phyloP scores from a whole-genome alignment of 2,113 vertebrate species.

The Cynopterus brachyotis region DNA sequence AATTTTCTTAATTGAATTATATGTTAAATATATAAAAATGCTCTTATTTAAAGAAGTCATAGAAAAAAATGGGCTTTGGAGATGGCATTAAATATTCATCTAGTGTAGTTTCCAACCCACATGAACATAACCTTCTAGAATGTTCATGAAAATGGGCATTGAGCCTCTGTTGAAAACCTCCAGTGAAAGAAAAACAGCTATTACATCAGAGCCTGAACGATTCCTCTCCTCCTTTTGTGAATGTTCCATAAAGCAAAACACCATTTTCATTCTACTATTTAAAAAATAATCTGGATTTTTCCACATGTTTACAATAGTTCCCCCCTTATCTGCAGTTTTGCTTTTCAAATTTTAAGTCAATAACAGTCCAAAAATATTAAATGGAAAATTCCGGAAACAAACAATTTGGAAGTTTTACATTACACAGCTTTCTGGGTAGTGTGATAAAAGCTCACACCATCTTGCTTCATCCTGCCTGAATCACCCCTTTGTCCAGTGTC shows the following conservation, averaged over 20 bases:
- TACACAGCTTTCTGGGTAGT: background rate
- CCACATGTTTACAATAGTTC: background rate
- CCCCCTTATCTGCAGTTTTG: background rate
- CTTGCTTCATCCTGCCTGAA: background rate
- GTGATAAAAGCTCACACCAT: background rate
- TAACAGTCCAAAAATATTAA: background rate
- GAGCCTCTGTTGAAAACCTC: background rate
- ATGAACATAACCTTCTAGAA: background rate
- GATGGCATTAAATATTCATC: background rate
- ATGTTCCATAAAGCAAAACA: background rate
- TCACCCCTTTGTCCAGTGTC: background rate
- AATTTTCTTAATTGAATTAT: constrained; percentile 11
- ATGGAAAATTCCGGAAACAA: background rate
- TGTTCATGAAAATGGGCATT: background rate
- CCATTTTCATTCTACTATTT: background rate
- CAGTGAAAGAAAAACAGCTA: background rate
- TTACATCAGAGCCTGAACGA: background rate
- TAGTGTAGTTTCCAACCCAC: background rate
- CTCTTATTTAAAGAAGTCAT: constrained; percentile 4
- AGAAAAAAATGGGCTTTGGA: background rate
- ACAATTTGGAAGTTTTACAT: background rate
- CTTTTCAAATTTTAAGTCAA: background rate
- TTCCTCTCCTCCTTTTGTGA: background rate
- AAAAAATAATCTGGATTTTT: background rate
- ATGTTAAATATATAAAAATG: background rate